Percentiles rank a stretch among this genome's conserved stretches.
phyloP scores from a whole-genome alignment of 2,113 vertebrate species.

The Spea multiplicata region DNA sequence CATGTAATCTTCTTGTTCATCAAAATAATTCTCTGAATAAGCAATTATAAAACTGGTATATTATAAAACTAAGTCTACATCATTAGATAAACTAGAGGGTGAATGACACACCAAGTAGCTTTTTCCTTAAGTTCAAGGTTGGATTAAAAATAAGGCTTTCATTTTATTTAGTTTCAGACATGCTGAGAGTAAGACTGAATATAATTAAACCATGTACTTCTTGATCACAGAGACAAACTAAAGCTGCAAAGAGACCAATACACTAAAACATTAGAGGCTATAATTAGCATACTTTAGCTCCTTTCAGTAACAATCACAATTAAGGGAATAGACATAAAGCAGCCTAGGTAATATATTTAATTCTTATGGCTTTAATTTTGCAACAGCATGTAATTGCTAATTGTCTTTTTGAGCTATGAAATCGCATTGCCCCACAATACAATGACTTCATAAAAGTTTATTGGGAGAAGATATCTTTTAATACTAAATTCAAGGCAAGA shows the following conservation, averaged over 20 bases:
- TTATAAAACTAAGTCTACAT: no score
- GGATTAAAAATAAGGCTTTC: constrained; percentile 27
- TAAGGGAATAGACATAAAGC: constrained; percentile 47
- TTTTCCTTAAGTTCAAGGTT: constrained; percentile 36
- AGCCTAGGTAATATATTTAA: constrained; percentile 45
- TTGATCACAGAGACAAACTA: constrained; percentile 42
- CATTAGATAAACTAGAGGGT: neutral
- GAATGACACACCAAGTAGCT: neutral
- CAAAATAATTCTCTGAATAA: constrained; percentile 14
- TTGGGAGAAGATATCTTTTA: constrained; percentile 32
- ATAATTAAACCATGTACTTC: constrained; percentile 41
- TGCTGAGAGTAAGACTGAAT: constrained; percentile 43
- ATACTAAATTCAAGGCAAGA: constrained; percentile 22
- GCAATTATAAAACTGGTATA: constrained; percentile 7
- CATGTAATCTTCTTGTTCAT: neutral
- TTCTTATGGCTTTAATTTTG: constrained; percentile 42
- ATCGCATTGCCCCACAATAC: constrained; percentile 34
- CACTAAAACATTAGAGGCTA: constrained; percentile 41
- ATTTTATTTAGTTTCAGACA: constrained; percentile 34
- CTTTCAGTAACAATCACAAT: constrained; percentile 46
- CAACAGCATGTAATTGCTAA: constrained; percentile 45
- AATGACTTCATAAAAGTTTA: constrained; percentile 43
- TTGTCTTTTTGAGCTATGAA: constrained; percentile 42
- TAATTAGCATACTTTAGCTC: constrained; percentile 47
- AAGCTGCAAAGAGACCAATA: constrained; percentile 41